Evolutionary conservation across 2,888 invertebrate genomes (phyloP), one percentile per base, ranked within the genome.

Genomic region (Drosophila melanosoma): DNA sequence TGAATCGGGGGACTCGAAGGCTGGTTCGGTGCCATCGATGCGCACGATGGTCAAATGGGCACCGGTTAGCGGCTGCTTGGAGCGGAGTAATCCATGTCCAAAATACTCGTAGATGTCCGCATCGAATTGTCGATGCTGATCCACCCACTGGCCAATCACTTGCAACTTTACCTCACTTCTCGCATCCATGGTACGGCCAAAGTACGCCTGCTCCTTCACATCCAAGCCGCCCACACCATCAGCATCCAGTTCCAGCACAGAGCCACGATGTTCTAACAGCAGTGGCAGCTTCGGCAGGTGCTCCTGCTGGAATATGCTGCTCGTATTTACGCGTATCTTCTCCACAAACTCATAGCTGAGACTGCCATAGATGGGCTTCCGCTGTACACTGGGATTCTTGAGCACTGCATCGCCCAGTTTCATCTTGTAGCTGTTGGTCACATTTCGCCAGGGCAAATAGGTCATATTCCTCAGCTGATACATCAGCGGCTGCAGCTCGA

Each of bases 81-180:
- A 91, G 0, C 85, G 89, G 40, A 82, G 81, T 1, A 92, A 69
- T 5, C 91, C 92, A 62, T 88, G 74, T 0, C 92, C 92, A 36
- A 83, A 92, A 58, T 90, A 91, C 65, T 92, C 92, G 52, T 89
- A 92, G 38, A 92, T 82, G 56, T 91, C 89, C 7, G 90, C 92
- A 12, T 61, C 82, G 38, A 92, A 92, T 63, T 87, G 74, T 4
- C 91, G 82, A 48, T 74, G 82, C 76, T 91, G 88, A 66, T 92
- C 91, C 1, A 85, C 84, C 92, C 92, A 92, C 57, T 92, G 92
- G 0, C 92, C 92, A 62, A 92, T 90, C 5, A 92, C 79, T 60
- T 92, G 91, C 0, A 92, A 85, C 53, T 87, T 85, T 8, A 91
- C 89, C 32, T 85, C 88, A 11, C 89, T 87, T 23, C 79, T 82